These are phyloP conservation scores for Phyllotreta striolata DNA, from an alignment of 2,888 invertebrate genomes.

Conservation along the genomic window DNA sequence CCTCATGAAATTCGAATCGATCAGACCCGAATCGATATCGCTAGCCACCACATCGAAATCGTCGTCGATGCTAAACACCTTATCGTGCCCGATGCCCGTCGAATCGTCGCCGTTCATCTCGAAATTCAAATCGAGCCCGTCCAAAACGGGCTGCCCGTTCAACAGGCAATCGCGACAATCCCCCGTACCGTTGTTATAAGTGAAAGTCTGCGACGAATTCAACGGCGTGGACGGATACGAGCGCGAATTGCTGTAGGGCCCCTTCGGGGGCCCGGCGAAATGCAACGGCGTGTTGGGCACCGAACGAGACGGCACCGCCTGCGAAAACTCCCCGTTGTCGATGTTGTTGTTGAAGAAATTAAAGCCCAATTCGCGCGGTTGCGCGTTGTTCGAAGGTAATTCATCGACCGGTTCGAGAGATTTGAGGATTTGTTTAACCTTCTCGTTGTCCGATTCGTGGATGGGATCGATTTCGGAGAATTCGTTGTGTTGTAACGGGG, in stretches of 20 bases:
- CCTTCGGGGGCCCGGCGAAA: slow-evolving; percentile 58
- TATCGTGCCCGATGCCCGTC: slow-evolving; percentile 34
- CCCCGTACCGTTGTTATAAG: slow-evolving; percentile 54
- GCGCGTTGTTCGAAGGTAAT: slow-evolving; percentile 45
- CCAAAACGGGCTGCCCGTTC: slow-evolving; percentile 56
- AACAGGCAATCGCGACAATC: slow-evolving; percentile 60
- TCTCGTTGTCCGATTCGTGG: slow-evolving; percentile 69
- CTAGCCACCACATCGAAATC: slow-evolving; percentile 48
- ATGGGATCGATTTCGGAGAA: slow-evolving; percentile 75
- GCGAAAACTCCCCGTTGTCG: slow-evolving; percentile 28
- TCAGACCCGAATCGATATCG: slow-evolving; percentile 49
- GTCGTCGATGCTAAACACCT: slow-evolving; percentile 42
- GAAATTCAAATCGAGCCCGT: slow-evolving; percentile 37
- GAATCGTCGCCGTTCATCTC: slow-evolving; percentile 46
- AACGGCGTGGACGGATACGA: slow-evolving; percentile 82
- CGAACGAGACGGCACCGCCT: slow-evolving; percentile 66
- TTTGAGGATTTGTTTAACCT: slow-evolving; percentile 72
- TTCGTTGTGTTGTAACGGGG: slow-evolving; percentile 58
- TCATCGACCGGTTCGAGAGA: slow-evolving; percentile 63
- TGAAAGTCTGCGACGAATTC: slow-evolving; percentile 57
- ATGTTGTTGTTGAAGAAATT: slow-evolving; percentile 26
- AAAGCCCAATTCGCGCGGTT: slow-evolving; percentile 46
- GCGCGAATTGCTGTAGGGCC: slow-evolving; percentile 64
- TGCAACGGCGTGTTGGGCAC: slow-evolving; percentile 72
- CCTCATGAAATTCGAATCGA: slow-evolving; percentile 48